Evolutionary conservation across 2,888 invertebrate genomes (phyloP).

Genomic region (Unio delphinus): DNA sequence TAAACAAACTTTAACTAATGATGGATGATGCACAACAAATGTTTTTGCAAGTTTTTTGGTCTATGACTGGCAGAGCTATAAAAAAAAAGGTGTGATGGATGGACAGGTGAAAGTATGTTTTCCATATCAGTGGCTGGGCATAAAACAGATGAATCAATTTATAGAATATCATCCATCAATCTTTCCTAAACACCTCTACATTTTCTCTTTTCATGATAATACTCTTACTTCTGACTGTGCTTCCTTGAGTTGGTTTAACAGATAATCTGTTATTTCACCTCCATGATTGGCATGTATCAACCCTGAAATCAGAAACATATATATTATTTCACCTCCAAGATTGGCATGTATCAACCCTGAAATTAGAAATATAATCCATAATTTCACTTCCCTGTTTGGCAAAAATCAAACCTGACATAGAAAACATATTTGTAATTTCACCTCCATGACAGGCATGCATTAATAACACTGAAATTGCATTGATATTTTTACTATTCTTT

Average conservation of each 20-base stretch:
- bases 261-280: slow-evolving; percentile 88
- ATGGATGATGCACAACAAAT: too few species aligned
- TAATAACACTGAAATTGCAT: slow-evolving; percentile 79
- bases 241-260: slow-evolving; percentile 94
- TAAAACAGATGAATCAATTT: too few species aligned
- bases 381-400: slow-evolving; percentile 97
- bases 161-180: too few species aligned
- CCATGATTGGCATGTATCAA: slow-evolving; percentile 99
- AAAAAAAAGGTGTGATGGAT: too few species aligned
- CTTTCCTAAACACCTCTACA: too few species aligned
- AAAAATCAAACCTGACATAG: slow-evolving; percentile 88
- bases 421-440: neutral
- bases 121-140: too few species aligned
- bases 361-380: slow-evolving; percentile 15
- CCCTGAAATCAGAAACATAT: slow-evolving; percentile 74
- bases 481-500: too few species aligned
- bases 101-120: too few species aligned
- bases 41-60: too few species aligned
- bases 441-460: slow-evolving; percentile 88
- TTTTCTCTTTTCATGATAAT: neutral
- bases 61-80: too few species aligned
- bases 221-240: slow-evolving; percentile 77
- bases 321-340: slow-evolving; percentile 69
- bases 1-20: too few species aligned
- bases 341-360: slow-evolving; percentile 96